phyloP scores from a whole-genome alignment of 2,113 vertebrate species.

The Merops nubicus region DNA sequence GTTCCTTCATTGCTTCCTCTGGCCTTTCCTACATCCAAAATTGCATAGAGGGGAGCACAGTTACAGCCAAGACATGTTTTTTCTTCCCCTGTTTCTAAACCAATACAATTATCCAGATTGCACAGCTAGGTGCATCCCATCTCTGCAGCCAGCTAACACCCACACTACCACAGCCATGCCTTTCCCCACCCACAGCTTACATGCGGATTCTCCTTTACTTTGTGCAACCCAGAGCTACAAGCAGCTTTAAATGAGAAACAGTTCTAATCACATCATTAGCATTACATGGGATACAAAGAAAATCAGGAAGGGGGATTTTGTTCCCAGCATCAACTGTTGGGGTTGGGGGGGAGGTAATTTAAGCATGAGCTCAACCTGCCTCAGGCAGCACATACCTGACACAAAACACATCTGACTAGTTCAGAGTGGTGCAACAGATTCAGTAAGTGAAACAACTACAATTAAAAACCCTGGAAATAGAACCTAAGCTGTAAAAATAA shows the following conservation, averaged over 20 bases:
- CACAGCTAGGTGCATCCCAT: background rate
- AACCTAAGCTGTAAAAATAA: background rate
- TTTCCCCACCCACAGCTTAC: no score
- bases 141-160: background rate
- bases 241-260: background rate
- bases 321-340: background rate
- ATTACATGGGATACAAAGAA: background rate
- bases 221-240: background rate
- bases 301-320: background rate
- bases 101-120: background rate
- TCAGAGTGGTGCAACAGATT: background rate
- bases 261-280: background rate
- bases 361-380: background rate
- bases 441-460: background rate
- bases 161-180: background rate
- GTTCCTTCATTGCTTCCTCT: background rate
- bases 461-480: background rate
- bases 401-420: background rate
- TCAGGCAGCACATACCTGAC: fast-evolving
- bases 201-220: background rate
- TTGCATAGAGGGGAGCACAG: no score
- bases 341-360: background rate
- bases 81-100: background rate
- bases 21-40: background rate
- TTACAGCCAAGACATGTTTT: background rate